These are phyloP conservation scores for Phlogophora meticulosa DNA, from an alignment of 2,888 invertebrate species.

Conservation along the genomic window DNA sequence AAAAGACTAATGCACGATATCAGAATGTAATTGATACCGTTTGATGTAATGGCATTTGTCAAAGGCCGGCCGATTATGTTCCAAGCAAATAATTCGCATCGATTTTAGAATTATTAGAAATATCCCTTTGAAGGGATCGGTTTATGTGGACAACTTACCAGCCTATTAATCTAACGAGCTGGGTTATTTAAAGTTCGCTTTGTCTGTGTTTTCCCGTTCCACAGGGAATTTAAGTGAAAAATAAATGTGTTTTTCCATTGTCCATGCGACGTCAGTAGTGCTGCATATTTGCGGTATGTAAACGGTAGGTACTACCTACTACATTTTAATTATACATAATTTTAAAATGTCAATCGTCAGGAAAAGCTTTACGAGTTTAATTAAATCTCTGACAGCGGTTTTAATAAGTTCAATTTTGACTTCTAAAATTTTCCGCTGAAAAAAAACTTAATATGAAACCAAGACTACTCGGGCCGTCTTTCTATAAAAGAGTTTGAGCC, in stretches of 20 bases:
- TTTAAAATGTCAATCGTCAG: too few relatives aligned
- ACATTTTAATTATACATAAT: too few relatives aligned
- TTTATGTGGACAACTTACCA: neutral
- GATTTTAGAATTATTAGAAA: constrained; percentile 30
- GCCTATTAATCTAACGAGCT: neutral
- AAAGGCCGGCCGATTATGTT: neutral
- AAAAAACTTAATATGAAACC: constrained; percentile 1
- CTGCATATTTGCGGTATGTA: neutral
- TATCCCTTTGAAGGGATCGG: neutral
- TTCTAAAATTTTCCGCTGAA: too few relatives aligned
- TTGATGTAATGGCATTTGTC: neutral
- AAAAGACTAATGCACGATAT: neutral
- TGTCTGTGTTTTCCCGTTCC: neutral
- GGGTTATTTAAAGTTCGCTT: neutral
- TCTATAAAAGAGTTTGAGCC: too few relatives aligned
- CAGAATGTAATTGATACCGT: neutral
- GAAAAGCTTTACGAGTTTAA: too few relatives aligned
- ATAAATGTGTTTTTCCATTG: neutral
- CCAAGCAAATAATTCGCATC: neutral
- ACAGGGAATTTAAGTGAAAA: neutral
- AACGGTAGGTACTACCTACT: neutral
- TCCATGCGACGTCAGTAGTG: too few relatives aligned
- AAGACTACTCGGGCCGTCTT: neutral
- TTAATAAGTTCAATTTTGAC: neutral
- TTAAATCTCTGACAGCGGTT: too few relatives aligned